Evolutionary conservation across 2,113 vertebrate species (phyloP), one percentile per base, ranked within the genome.

Genomic region (Clarias macrocephalus): DNA sequence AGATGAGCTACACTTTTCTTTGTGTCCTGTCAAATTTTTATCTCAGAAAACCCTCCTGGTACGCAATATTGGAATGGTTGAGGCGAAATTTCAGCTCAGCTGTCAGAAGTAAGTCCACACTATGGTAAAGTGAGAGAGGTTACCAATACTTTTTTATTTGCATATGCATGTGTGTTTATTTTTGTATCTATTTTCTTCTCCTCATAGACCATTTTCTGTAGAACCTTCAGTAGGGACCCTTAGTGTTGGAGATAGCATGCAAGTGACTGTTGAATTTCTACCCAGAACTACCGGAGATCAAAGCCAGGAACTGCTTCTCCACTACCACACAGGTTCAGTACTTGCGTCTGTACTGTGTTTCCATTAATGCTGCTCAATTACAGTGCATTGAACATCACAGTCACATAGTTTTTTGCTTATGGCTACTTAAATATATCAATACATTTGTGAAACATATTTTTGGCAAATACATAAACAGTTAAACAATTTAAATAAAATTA

Each of bases 171-270:
- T 68, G 18, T 76, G 7, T 80, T 57, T 84, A 48, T 77, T 25
- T 83, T 16, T 37, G n/a, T 48, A 57, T 62, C 3, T 48, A 9
- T 86, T 19, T 77, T 48, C 1, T 85, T 63, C 60, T 62, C 42
- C 5, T 91, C 93, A 42, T 92, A 99, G 98, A 48, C 97, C 97
- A 23, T 98, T 99, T 92, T 95, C 95, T 15, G 94, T 95, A 1
- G 92, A 90, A 6, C 96, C 95, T 0, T 85, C 92, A 3, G 11
- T 52, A 3, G 96, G 95, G 48, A 95, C 92, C 16, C 94, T 98
- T 21, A 94, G 86, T 1, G 59, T 95, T 9, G 95, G 96, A 0
- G 93, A 95, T 3, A 70, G 91, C 88, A 88, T 95, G 93, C 96
- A 97, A 83, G 94, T 98, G 81, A 96, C 94, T 0, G 93, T 98